Conservation (phyloP, 2,113 vertebrate genomes). For the Chascanopsetta lugubris region DNA sequence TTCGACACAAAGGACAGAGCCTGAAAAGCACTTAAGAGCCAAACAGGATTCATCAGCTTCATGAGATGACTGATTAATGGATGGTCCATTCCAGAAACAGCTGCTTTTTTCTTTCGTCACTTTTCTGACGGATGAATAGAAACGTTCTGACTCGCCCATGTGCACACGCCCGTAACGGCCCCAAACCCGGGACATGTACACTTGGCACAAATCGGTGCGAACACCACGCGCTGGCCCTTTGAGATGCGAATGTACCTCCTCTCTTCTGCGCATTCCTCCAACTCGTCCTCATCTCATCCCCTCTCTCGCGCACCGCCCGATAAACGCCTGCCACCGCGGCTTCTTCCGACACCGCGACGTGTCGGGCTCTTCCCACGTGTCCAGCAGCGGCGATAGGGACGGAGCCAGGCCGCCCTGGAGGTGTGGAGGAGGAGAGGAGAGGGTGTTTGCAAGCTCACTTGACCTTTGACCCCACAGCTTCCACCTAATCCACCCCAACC, state of each 20-base stretch:
- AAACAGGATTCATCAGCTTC: too few species aligned
- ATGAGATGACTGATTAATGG: too few species aligned
- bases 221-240: neutral
- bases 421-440: slow-evolving; percentile 23
- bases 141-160: too few species aligned
- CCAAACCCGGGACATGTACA: too few species aligned
- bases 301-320: slow-evolving; percentile 15
- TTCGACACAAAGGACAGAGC: neutral
- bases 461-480: slow-evolving; percentile 29
- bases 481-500: slow-evolving; percentile 9
- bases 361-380: slow-evolving; percentile 5
- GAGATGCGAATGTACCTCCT: slow-evolving; percentile 2
- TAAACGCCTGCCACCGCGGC: neutral
- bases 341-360: slow-evolving; percentile 28
- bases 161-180: too few species aligned
- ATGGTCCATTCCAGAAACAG: too few species aligned
- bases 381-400: slow-evolving; percentile 6
- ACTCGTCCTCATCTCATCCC: neutral
- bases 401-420: slow-evolving; percentile 7
- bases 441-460: slow-evolving; percentile 4
- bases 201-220: neutral
- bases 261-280: neutral
- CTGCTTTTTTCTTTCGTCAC: too few species aligned
- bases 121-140: too few species aligned
- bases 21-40: too few species aligned